These are phyloP conservation scores for Phoenicopterus ruber DNA, from an alignment of 2,113 vertebrate species.

Conservation along the genomic window DNA sequence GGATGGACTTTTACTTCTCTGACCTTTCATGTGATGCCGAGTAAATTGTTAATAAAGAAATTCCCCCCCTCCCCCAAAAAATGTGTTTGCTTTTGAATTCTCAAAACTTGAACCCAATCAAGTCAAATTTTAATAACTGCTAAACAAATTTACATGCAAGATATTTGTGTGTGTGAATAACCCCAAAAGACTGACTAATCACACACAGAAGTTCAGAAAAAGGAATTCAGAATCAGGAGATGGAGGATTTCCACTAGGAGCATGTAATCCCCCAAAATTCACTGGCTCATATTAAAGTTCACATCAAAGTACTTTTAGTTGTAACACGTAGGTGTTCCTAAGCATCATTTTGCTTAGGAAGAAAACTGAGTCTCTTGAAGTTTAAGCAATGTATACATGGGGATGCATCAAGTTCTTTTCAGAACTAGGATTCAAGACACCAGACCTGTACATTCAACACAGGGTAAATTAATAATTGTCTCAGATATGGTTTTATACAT, in stretches of 20 bases:
- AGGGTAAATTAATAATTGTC: neutral
- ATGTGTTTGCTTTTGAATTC: neutral
- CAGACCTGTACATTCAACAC: neutral
- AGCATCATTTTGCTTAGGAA: neutral
- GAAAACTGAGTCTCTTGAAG: neutral
- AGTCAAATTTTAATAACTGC: neutral
- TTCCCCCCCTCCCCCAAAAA: fast-evolving
- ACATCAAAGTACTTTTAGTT: neutral
- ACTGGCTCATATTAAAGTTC: neutral
- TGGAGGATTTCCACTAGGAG: neutral
- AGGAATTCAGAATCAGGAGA: neutral
- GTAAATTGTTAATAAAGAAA: neutral
- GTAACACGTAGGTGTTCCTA: neutral
- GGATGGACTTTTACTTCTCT: neutral
- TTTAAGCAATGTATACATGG: neutral
- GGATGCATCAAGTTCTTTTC: neutral
- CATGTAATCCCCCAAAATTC: neutral
- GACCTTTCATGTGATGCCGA: neutral
- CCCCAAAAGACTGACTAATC: neutral
- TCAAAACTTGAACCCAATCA: neutral
- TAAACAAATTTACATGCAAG: neutral
- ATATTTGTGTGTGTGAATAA: neutral
- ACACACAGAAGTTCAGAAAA: neutral
- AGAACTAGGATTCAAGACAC: neutral
- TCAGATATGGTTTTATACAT: neutral